phyloP scores from a whole-genome alignment of 2,797 vertebrate species.

The Lutra lutra region DNA sequence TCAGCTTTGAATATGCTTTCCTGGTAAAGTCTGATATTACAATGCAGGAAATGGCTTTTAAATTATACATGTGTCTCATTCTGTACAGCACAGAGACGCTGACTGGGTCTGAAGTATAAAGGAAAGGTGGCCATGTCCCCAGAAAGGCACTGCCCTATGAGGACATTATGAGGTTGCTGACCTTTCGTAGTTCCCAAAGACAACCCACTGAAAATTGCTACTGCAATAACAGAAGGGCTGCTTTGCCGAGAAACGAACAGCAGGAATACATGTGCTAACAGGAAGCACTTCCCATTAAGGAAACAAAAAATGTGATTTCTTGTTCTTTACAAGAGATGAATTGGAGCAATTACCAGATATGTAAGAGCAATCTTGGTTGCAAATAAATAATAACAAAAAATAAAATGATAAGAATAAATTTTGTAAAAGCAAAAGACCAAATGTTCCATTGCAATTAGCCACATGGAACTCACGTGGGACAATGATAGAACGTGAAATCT shows the following conservation, averaged over 20 bases:
- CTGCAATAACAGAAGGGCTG: constrained; percentile 6
- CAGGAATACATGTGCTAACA: constrained; percentile 25
- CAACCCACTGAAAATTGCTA: constrained; percentile 21
- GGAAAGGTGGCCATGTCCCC: constrained; percentile 18
- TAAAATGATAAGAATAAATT: background rate
- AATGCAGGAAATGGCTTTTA: constrained; percentile 62
- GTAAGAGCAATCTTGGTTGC: constrained; percentile 15
- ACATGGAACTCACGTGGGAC: background rate
- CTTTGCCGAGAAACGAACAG: constrained; percentile 43
- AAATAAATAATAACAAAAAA: background rate
- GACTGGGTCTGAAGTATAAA: constrained; percentile 52
- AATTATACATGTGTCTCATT: constrained; percentile 67
- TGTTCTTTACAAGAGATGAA: constrained; percentile 34
- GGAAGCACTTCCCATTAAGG: constrained; percentile 16
- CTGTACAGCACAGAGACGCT: constrained; percentile 23
- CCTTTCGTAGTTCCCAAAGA: constrained; percentile 63
- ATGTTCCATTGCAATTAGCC: background rate
- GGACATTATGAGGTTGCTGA: constrained; percentile 54
- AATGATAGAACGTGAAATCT: constrained; percentile 35
- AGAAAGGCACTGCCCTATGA: constrained; percentile 60
- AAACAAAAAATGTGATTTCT: constrained; percentile 13
- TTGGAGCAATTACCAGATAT: constrained; percentile 47
- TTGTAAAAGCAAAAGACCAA: constrained; percentile 10
- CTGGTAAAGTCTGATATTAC: constrained; percentile 61
- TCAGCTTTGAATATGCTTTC: constrained; percentile 59